Conservation (phyloP, 2,888 invertebrate genomes). For the Eledone cirrhosa region DNA sequence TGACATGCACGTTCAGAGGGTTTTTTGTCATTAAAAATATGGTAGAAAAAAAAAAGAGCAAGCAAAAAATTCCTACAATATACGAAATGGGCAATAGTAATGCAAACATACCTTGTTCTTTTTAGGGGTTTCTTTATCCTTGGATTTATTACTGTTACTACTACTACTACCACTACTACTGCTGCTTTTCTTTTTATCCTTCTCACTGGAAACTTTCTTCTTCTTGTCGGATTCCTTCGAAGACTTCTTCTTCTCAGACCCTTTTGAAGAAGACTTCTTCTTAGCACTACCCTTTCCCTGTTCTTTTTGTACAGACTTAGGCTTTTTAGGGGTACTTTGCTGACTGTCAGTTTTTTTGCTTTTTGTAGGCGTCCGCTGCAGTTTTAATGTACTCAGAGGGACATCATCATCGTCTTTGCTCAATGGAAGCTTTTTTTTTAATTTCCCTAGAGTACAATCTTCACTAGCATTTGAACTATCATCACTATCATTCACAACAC, state of each 20-base stretch:
- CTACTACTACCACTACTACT: conserved; percentile 32
- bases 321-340: conserved; percentile 30
- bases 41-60: too few relatives aligned
- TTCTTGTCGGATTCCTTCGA: conserved; percentile 32
- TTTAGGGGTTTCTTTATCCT: conserved; percentile 15
- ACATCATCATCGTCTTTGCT: not conserved
- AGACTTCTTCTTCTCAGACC: conserved; percentile 32
- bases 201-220: not conserved
- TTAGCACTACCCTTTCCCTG: conserved; percentile 25
- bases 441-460: conserved; percentile 40
- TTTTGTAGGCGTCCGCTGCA: conserved; percentile 6
- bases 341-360: conserved; percentile 21
- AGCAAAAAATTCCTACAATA: not conserved
- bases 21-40: too few relatives aligned
- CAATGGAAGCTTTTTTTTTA: conserved; percentile 34
- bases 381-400: conserved; percentile 12
- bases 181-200: not conserved
- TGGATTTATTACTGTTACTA: not conserved
- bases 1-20: too few relatives aligned
- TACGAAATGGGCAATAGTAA: not conserved
- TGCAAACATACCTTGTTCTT: not conserved
- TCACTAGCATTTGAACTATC: conserved; percentile 36
- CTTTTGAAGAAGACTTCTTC: conserved; percentile 1
- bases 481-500: not conserved
- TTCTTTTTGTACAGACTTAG: conserved; percentile 26